These are phyloP conservation scores for Petromus typicus DNA, from an alignment of 2,113 vertebrate species.

Conservation along the genomic window DNA sequence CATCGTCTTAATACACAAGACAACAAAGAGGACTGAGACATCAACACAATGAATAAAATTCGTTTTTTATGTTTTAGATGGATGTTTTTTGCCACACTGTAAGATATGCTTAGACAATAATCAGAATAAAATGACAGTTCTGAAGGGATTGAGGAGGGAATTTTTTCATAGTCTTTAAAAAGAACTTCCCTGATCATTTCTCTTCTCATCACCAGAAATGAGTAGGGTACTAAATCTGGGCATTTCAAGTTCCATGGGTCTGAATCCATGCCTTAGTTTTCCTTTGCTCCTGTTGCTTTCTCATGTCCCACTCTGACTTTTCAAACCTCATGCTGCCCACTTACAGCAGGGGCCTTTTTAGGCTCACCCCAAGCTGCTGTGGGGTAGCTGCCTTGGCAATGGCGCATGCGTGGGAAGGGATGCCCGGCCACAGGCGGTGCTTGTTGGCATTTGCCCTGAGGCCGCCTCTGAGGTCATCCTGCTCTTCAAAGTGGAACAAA, in stretches of 20 bases:
- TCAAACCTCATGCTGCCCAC: constrained; percentile 33
- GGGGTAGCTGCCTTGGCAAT: constrained; percentile 52
- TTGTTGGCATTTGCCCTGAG: constrained; percentile 38
- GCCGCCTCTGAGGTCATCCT: constrained; percentile 17
- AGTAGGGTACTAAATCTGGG: background rate
- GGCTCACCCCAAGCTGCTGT: constrained; percentile 36
- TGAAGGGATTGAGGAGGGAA: background rate
- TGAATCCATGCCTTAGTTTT: background rate
- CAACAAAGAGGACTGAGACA: background rate
- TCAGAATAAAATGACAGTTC: background rate
- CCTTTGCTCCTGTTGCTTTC: background rate
- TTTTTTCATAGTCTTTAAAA: constrained; percentile 2
- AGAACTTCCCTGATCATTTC: background rate
- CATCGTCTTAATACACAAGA: background rate
- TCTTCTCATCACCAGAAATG: background rate
- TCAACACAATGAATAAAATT: background rate
- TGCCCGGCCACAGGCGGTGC: constrained; percentile 56
- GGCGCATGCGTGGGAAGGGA: constrained; percentile 67
- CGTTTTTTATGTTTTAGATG: background rate
- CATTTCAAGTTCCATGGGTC: background rate
- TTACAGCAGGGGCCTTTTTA: constrained; percentile 48
- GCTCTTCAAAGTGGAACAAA: constrained; percentile 57
- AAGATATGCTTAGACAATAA: background rate
- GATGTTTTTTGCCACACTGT: background rate
- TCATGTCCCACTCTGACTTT: constrained; percentile 65